Evolutionary conservation across 2,113 vertebrate genomes (phyloP).

Genomic region (Henicopernis longicauda): DNA sequence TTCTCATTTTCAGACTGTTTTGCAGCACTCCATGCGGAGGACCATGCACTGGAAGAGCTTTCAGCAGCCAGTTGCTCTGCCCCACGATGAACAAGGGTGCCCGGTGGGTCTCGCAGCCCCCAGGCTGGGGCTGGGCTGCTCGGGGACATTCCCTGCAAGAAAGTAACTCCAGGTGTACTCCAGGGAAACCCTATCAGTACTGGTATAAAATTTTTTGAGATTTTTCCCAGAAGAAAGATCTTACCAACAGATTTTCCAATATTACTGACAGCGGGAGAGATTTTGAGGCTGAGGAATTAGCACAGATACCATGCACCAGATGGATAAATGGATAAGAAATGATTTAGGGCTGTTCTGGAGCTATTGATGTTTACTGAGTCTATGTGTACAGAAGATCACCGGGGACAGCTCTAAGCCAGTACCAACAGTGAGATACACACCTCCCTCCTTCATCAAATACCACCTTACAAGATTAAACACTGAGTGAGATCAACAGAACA

Average conservation of each 20-base stretch:
- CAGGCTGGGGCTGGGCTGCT: not conserved
- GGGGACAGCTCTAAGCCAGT: not conserved
- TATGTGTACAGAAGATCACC: not conserved
- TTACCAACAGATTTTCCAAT: not conserved
- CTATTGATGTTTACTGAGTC: not conserved
- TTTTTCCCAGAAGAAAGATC: not conserved
- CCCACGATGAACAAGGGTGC: not conserved
- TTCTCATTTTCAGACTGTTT: accelerated
- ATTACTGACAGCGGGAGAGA: not conserved
- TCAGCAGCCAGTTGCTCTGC: not conserved
- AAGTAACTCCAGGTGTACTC: too few relatives aligned
- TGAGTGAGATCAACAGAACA: accelerated
- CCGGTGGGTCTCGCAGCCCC: not conserved
- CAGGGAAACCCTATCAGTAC: not conserved
- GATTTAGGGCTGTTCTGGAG: not conserved
- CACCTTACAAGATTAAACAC: not conserved
- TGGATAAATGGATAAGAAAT: not conserved
- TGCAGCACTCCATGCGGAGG: accelerated
- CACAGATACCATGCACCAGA: not conserved
- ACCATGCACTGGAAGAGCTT: not conserved
- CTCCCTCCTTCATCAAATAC: not conserved
- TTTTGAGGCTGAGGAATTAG: not conserved
- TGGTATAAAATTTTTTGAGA: not conserved
- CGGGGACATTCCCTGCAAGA: not conserved
- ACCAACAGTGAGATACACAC: not conserved